Evolutionary conservation across 2,888 invertebrate species (phyloP).

Genomic region (Deladenus siricidicola): DNA sequence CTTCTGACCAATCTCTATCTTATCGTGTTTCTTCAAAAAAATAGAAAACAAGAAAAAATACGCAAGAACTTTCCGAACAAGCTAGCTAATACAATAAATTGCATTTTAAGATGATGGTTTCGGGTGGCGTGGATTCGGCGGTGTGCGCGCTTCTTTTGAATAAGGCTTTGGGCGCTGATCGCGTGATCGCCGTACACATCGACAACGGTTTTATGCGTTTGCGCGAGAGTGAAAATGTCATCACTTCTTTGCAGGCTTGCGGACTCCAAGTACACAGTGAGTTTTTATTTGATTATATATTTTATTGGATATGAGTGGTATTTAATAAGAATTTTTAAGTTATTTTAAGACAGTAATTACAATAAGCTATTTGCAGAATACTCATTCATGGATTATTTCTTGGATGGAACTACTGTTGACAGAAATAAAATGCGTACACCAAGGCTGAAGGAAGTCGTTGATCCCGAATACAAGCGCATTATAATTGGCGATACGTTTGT

Average conservation of each 20-base stretch:
- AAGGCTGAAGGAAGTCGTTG: slow-evolving; percentile 50
- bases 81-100: no score
- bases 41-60: no score
- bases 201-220: slow-evolving; percentile 81
- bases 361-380: slow-evolving; percentile 45
- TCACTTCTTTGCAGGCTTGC: slow-evolving; percentile 36
- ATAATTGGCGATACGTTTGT: slow-evolving; percentile 99
- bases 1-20: no score
- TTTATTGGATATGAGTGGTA: neutral
- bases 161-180: slow-evolving; percentile 70
- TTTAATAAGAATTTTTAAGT: slow-evolving; percentile 3
- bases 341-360: neutral
- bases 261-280: slow-evolving; percentile 37
- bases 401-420: slow-evolving; percentile 27
- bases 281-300: no score
- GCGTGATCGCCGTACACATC: slow-evolving; percentile 61
- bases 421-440: slow-evolving; percentile 19
- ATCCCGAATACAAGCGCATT: slow-evolving; percentile 93
- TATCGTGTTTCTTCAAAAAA: no score
- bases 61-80: no score
- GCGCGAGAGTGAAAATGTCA: slow-evolving; percentile 78
- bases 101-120: slow-evolving; percentile 56
- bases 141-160: slow-evolving; percentile 92
- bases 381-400: slow-evolving; percentile 39
- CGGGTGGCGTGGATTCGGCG: slow-evolving; percentile 98